These are phyloP conservation scores for Gisinianus flammeolus DNA, from an alignment of 2,888 invertebrate genomes.

Conservation along the genomic window DNA sequence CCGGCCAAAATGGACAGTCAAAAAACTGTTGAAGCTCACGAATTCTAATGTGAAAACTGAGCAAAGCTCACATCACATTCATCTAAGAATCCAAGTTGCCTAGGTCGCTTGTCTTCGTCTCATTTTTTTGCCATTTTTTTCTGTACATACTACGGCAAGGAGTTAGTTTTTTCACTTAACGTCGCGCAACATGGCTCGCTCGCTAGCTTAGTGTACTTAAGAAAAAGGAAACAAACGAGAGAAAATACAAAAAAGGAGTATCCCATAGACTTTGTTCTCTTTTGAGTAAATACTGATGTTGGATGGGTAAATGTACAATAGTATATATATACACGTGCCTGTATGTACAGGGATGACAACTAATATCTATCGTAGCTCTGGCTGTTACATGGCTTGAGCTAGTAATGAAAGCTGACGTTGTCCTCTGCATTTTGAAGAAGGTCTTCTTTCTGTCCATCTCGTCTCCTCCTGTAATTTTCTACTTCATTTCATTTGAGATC, in stretches of 20 bases:
- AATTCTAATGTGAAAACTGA: neutral
- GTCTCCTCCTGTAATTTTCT: slow-evolving; percentile 1
- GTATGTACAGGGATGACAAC: neutral
- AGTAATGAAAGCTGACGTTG: slow-evolving; percentile 11
- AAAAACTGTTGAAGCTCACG: slow-evolving; percentile 1
- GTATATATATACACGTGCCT: neutral
- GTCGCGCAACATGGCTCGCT: no score
- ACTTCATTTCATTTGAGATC: neutral
- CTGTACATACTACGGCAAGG: no score
- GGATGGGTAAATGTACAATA: no score
- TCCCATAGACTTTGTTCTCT: neutral
- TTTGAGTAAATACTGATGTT: no score
- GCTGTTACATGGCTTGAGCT: neutral
- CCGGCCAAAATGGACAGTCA: slow-evolving; percentile 21
- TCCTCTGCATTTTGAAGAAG: slow-evolving; percentile 15
- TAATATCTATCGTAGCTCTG: no score
- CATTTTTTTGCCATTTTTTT: neutral
- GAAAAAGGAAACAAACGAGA: no score
- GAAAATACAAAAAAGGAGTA: no score
- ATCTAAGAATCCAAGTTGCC: neutral
- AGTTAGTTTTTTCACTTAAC: no score
- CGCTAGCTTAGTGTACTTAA: no score
- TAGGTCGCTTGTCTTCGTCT: neutral
- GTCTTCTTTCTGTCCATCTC: slow-evolving; percentile 1
- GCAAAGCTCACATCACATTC: neutral